These are phyloP conservation scores for Chaunax sp. DNA, from an alignment of 2,797 vertebrate species.

Conservation along the genomic window DNA sequence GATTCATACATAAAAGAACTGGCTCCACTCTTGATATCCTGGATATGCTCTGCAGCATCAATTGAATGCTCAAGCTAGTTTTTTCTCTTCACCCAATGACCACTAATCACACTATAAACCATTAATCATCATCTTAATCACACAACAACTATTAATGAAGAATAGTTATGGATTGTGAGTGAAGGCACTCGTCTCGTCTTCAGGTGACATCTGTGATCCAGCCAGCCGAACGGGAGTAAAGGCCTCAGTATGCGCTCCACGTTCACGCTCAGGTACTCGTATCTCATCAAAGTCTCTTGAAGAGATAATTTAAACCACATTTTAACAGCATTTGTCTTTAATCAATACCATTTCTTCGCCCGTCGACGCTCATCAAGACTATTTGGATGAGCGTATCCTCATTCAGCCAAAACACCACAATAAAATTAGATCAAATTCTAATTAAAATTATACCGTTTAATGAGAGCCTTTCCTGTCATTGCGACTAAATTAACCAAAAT, in stretches of 20 bases:
- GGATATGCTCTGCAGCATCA: slow-evolving; percentile 4
- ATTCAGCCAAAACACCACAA: slow-evolving; percentile 53
- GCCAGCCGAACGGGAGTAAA: slow-evolving; percentile 22
- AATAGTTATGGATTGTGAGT: slow-evolving; percentile 23
- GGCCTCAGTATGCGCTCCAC: slow-evolving; percentile 29
- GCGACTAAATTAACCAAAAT: slow-evolving; percentile 54
- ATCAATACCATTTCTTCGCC: too few relatives aligned
- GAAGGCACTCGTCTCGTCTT: neutral
- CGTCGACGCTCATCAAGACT: slow-evolving; percentile 2
- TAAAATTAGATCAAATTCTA: slow-evolving; percentile 56
- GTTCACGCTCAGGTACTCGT: slow-evolving; percentile 34
- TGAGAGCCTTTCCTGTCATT: slow-evolving; percentile 58
- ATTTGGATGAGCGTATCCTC: slow-evolving; percentile 35
- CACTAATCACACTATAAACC: slow-evolving; percentile 30
- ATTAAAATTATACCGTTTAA: slow-evolving; percentile 63
- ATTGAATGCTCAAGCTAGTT: neutral
- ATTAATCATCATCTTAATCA: slow-evolving; percentile 36
- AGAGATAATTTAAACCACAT: slow-evolving; percentile 55
- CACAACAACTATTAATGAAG: slow-evolving; percentile 21
- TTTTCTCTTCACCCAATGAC: neutral
- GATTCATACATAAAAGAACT: too few relatives aligned
- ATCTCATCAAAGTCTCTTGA: slow-evolving; percentile 57
- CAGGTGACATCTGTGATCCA: slow-evolving; percentile 29
- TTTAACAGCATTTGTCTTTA: too few relatives aligned
- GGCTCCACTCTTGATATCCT: too few relatives aligned